Evolutionary conservation across 2,797 vertebrate species (phyloP), one percentile per base, ranked within the genome.

Genomic region (Spheniscus humboldti): DNA sequence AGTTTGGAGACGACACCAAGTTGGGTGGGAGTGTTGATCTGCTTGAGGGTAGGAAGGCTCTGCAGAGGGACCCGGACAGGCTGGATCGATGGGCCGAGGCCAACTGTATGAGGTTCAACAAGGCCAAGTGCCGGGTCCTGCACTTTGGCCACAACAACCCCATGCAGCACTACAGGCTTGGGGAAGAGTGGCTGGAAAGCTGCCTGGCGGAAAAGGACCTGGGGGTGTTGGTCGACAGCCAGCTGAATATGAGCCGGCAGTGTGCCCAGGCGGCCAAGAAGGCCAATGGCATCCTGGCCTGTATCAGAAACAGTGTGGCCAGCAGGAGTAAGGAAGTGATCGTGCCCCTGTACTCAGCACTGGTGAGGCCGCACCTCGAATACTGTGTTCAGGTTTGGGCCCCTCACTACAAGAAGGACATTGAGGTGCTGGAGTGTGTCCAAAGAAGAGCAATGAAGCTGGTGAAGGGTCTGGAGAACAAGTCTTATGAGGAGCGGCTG

Each of bases 11-110:
- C 0, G 2, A 56, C 41, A 28, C 18, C 15, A 56, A 47, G 41
- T 3, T 56, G 4, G 11, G 11, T 1, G 4, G 13, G 22, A 47
- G 27, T 22, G 11, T 22, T 11, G 25, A 53, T 31, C 57, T 72
- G 39, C 22, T 45, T 3, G 39, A 53, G 67, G 37, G 25, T 13
- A 72, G 47, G 33, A 45, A 5, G 31, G 12, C 10, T 31, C 31
- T 62, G 5, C 33, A 45, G 67, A 37, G 39, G 27, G 48, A 53
- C 8, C 48, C 55, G 39, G 33, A 72, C 33, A 45, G 16, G 5
- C 13, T 45, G 56, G 27, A 45, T 45, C 0, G 1, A 31, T 37
- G 57, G 39, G 19, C 20, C 1, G 2, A 33, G 11, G 22, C 2
- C 27, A 37, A 1, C 18, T 28, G 20, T 12, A 25, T 43, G 47